Evolutionary conservation across 2,113 vertebrate genomes (phyloP).

Genomic region (Formicarius rufipectus): DNA sequence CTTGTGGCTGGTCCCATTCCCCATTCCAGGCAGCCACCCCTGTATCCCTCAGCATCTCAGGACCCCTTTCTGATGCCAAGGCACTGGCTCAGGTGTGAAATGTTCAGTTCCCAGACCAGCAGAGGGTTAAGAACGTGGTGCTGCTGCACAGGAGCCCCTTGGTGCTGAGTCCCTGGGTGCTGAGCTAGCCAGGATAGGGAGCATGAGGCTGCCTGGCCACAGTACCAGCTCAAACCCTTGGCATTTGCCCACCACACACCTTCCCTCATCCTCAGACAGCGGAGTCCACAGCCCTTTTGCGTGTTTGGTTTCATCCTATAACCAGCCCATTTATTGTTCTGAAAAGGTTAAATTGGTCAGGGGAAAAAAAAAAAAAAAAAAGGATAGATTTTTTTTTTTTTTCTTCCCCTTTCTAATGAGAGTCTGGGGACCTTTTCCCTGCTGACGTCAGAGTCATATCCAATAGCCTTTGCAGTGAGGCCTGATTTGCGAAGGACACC

Average conservation of each 20-base stretch:
- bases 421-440: conserved; percentile 57
- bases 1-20: neutral
- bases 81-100: neutral
- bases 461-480: conserved; percentile 59
- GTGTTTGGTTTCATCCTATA: neutral
- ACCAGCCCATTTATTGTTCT: conserved; percentile 34
- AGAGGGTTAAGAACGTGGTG: neutral
- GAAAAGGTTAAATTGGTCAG: conserved; percentile 52
- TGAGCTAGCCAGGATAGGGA: neutral
- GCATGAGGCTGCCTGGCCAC: neutral
- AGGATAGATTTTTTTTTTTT: neutral
- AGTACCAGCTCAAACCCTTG: neutral
- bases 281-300: neutral
- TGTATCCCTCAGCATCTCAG: neutral
- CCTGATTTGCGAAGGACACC: conserved; percentile 59
- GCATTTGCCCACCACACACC: accelerated
- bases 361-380: neutral
- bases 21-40: neutral
- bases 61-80: neutral
- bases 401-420: conserved; percentile 29
- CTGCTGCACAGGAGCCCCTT: neutral
- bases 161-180: neutral
- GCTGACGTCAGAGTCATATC: conserved; percentile 43
- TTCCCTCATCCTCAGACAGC: neutral
- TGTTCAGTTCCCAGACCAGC: neutral